Evolutionary conservation across 2,888 invertebrate genomes (phyloP), one percentile per base, ranked within the genome.

Genomic region (Zygogramma bicolorata): DNA sequence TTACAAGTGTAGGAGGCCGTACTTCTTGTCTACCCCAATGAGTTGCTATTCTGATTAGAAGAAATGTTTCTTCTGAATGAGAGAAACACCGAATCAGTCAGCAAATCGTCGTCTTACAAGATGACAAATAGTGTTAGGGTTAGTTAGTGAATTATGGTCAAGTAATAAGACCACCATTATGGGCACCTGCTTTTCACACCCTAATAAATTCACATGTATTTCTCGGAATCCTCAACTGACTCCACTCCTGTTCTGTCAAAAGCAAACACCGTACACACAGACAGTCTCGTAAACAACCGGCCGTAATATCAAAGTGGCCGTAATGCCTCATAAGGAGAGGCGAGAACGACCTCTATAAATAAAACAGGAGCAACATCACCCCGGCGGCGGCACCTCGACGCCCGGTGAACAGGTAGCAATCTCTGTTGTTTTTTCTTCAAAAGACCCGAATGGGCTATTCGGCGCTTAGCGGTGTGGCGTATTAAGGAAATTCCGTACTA

Each of bases 311-410:
- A 75, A 73, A 73, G 73, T 71, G 73, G 71, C 67, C 65, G 69
- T 73, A 70, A 75, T 75, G 71, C 65, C 68, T 75, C 73, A 75
- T 70, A 73, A 60, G 73, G 66, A 38, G 53, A 73, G 68, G 73
- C 68, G 73, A 69, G 62, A 75, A 75, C 62, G 53, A 66, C 72
- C 53, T 65, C 76, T 77, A 81, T 82, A 82, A 82, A 81, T 81
- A 82, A 81, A 79, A 74, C 77, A 75, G 72, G 79, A 78, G 76
- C 73, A 78, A 34, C 10, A 34, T 34, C 13, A n/a, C n/a, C n/a
- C n/a, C n/a, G n/a, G n/a, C n/a, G n/a, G n/a, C n/a, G n/a, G n/a
- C 15, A 42, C 3, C 18, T 42, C 2, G 40, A 60, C 18, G 22
- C 22, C 38, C 40, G 61, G 62, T 62, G 63, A 80, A 77, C 78